Base-by-base conservation (phyloP, 2,113 vertebrate species). In the Mus pahari region DNA sequence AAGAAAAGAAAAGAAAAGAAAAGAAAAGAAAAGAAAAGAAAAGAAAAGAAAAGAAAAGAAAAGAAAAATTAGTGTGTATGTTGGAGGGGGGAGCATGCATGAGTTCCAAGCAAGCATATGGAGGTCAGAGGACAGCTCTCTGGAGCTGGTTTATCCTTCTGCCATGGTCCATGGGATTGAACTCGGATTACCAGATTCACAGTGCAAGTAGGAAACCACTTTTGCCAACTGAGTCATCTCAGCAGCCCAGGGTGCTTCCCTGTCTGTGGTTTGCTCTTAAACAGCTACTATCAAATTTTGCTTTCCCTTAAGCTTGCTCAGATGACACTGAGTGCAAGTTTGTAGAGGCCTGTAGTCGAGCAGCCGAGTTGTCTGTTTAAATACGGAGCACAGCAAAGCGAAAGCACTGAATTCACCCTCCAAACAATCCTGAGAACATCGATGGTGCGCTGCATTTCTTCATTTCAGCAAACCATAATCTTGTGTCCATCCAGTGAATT, bases 381-480 rank as follows among this genome's bases (percentile, higher is more conserved):
- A 45, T 14, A 10, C 24, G 13, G 9, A 4, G 5, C 33, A 86
- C 7, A 33, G 19, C 31, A 53, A 16, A 53, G 64, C 20, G 24
- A 70, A 48, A 48, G 19, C 45, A 64, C 86, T 79, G 71, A 93
- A 84, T 50, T 26, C 66, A 58, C 7, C 50, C 19, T 62, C 66
- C 55, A 84, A 13, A 28, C 24, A 79, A 62, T 70, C 78, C 82
- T 45, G 87, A 81, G 50, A 86, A 66, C 55, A 75, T 70, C 8
- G 48, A 14, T 48, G 6, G 28, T 11, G 39, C 68, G 66, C 79
- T 96, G 62, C 2, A 60, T 31, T 83, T 83, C 39, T 45, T 86
- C 55, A 20, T 93, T 96, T 71, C 79, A 95, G 31, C 39, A 88
- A 86, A 90, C 28, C 45, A 42, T 50, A 94, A 90, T 75, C 17